Evolutionary conservation across 2,113 vertebrate genomes (phyloP), one percentile per base, ranked within the genome.

Genomic region (Ramphastos sulfuratus): DNA sequence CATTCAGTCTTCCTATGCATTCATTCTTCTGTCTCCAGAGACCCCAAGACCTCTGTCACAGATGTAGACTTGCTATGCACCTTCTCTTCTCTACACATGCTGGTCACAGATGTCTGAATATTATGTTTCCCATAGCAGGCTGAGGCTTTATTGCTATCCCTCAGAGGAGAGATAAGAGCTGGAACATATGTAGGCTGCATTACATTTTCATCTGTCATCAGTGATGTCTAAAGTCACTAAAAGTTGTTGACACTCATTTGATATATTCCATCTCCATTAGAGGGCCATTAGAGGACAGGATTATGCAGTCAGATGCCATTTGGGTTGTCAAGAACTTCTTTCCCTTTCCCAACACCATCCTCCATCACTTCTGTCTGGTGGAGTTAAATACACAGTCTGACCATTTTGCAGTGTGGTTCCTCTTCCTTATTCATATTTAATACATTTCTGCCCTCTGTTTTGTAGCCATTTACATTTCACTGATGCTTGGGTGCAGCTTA

Each of bases 341-440:
- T 89, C 35, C 25, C 89, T 87, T 61, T 74, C 56, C 71, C 39
- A 65, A 19, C 67, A n/a, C 46, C 2, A 4, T 91, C 80, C 42
- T 81, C 27, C 24, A 35, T 87, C 27, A 19, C 61, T 89, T 83
- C 65, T 84, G 27, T 80, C 78, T 86, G 30, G 7, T 35, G n/a
- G 61, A 75, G 78, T 69, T 73, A 89, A 88, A 85, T 85, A 74
- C 50, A 64, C 13, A 85, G 42, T n/a, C n/a, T 82, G 61, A 60
- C n/a, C 15, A 0, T 67, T 82, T 65, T 65, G 33, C 67, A 80
- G 37, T 77, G 76, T 94, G 82, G 81, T 63, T 92, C 77, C 63
- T 66, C 64, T 81, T 75, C 76, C 78, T 95, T 73, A 63, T 90
- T 90, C 69, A 86, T 91, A 92, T 94, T 97, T 96, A 96, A 97